Evolutionary conservation across 2,888 invertebrate species (phyloP).

Genomic region (Bellardia bayeri): DNA sequence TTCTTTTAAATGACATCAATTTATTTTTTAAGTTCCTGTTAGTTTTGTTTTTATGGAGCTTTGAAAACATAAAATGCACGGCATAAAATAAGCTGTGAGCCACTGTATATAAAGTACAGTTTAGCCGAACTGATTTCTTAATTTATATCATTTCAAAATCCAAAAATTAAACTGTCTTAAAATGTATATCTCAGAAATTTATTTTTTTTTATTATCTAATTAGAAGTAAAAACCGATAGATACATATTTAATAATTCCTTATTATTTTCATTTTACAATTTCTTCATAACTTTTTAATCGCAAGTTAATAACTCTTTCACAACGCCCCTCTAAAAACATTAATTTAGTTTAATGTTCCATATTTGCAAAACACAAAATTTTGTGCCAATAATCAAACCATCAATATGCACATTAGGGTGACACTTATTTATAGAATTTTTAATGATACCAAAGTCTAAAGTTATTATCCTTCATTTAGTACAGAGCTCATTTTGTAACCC

Average conservation of each 20-base stretch:
- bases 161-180: slow-evolving; percentile 12
- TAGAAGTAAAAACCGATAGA: slow-evolving; percentile 3
- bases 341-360: slow-evolving; percentile 34
- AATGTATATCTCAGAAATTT: slow-evolving; percentile 1
- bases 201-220: slow-evolving; percentile 52
- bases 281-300: not conserved
- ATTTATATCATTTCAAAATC: not conserved
- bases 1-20: too few relatives aligned
- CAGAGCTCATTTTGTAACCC: too few relatives aligned
- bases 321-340: slow-evolving; percentile 33
- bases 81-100: too few relatives aligned
- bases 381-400: slow-evolving; percentile 17
- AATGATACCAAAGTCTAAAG: too few relatives aligned
- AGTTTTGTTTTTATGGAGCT: too few relatives aligned
- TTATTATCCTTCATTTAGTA: too few relatives aligned
- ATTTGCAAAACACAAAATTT: slow-evolving; percentile 32
- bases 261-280: not conserved
- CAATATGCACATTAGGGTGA: too few relatives aligned
- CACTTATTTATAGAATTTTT: too few relatives aligned
- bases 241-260: slow-evolving; percentile 7
- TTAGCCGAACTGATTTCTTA: not conserved
- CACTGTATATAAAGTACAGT: too few relatives aligned
- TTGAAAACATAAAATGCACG: too few relatives aligned
- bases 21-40: too few relatives aligned
- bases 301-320: slow-evolving; percentile 23